Base-by-base conservation (phyloP, 2,797 vertebrate species). In the Pampus argenteus region DNA sequence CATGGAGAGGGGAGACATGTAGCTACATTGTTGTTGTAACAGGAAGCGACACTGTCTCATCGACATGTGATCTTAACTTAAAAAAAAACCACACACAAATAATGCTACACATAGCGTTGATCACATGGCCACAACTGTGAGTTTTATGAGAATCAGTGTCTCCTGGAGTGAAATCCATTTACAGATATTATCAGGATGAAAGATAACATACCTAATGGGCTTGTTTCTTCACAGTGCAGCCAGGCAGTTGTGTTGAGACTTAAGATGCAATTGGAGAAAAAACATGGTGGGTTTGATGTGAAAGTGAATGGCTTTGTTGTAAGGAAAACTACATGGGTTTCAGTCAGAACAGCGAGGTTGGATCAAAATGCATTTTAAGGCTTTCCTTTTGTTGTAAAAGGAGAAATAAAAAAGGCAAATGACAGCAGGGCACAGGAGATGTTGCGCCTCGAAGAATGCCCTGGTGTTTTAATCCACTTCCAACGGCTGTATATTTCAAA, bases 241-340 rank as follows among this genome's bases (percentile, higher is more conserved):
- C 62, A 26, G 56, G 50, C 18, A 48, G 59, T 50, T 63, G 31
- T 36, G 38, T 36, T 1, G n/a, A 59, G 54, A n/a, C 55, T 17
- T 29, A 29, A 29, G 38, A 59, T 49, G 18, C 18, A 31, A 20
- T 17, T 29, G 42, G 18, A 57, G 34, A 28, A 22, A 8, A 25
- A 38, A 11, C 11, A 44, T 34, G 15, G 26, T 15, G n/a, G n/a
- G n/a, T n/a, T n/a, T n/a, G n/a, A n/a, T n/a, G 52, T n/a, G 9
- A 36, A 38, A 40, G 23, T 2, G 18, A 34, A 40, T 34, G 13
- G 2, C 14, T 48, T 34, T n/a, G 36, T 44, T 49, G 49, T 13
- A 60, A 23, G 0, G 18, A 7, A 49, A 55, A 49, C 42, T 17
- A 29, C 28, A 34, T 3, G 0, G 15, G 56, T 15, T 47, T 10